A percentile compares a stretch with the other conserved stretches of the same genome.
Conservation (phyloP, 2,888 invertebrate species). For the Peribatodes rhomboidaria region DNA sequence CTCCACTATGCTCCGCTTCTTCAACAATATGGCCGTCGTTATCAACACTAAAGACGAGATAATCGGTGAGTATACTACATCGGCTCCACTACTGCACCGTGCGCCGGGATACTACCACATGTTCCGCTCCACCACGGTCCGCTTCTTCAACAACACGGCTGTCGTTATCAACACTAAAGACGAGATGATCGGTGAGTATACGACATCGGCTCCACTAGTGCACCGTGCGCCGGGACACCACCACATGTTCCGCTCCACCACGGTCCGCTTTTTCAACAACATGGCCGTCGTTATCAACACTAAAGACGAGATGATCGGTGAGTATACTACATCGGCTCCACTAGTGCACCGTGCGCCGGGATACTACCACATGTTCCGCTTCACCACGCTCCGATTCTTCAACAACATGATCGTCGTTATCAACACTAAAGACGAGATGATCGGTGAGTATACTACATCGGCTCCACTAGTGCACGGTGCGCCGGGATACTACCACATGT, state of each 20-base stretch:
- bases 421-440: conserved; percentile 94
- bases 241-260: conserved; percentile 97
- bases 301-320: conserved; percentile 94
- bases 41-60: conserved; percentile 95
- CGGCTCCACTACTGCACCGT: conserved; percentile 92
- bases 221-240: conserved; percentile 94
- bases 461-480: no score
- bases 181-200: conserved; percentile 91
- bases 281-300: conserved; percentile 96
- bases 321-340: no score
- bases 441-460: conserved; percentile 89
- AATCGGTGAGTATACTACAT: conserved; percentile 86
- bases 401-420: conserved; percentile 98
- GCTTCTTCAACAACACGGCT: conserved; percentile 99
- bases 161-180: conserved; percentile 95
- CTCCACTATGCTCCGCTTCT: conserved; percentile 95
- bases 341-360: no score
- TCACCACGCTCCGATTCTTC: conserved; percentile 96
- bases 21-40: conserved; percentile 98
- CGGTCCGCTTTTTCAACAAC: conserved; percentile 97
- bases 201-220: no score
- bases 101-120: conserved; percentile 96
- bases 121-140: conserved; percentile 95
- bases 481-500: conserved; percentile 96
- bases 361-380: conserved; percentile 97